phyloP scores from a whole-genome alignment of 2,797 vertebrate genomes.

The Hozukius guyotensis region DNA sequence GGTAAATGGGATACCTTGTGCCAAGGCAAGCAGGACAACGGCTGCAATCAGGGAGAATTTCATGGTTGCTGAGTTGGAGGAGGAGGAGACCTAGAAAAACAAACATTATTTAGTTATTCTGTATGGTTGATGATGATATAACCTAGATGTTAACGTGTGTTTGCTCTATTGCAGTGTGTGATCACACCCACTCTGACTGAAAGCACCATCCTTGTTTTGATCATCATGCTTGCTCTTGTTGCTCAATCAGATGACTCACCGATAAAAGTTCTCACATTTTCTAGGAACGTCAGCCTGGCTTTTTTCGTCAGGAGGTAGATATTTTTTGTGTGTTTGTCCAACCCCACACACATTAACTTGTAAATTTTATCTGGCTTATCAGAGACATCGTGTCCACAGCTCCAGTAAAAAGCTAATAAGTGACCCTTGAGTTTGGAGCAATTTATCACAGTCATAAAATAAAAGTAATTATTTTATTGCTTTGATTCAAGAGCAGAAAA shows the following conservation, averaged over 20 bases:
- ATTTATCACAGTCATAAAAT: neutral
- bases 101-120: neutral
- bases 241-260: slow-evolving; percentile 25
- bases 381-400: neutral
- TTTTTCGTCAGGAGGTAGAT: neutral
- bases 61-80: slow-evolving; percentile 69
- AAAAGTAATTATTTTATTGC: neutral
- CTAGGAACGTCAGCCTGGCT: neutral
- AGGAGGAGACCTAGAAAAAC: slow-evolving; percentile 48
- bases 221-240: neutral
- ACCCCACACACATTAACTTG: neutral
- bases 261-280: slow-evolving; percentile 3
- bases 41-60: slow-evolving; percentile 72
- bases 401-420: neutral
- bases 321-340: slow-evolving; percentile 11
- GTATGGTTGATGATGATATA: neutral
- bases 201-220: neutral
- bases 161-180: neutral
- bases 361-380: slow-evolving; percentile 7
- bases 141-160: neutral
- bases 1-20: slow-evolving; percentile 62
- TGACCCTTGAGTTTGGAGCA: neutral
- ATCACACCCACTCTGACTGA: neutral
- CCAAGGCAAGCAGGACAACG: slow-evolving; percentile 68
- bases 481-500: neutral